These are phyloP conservation scores for Shargacucullia verbasci DNA, from an alignment of 2,888 invertebrate species.

Conservation along the genomic window DNA sequence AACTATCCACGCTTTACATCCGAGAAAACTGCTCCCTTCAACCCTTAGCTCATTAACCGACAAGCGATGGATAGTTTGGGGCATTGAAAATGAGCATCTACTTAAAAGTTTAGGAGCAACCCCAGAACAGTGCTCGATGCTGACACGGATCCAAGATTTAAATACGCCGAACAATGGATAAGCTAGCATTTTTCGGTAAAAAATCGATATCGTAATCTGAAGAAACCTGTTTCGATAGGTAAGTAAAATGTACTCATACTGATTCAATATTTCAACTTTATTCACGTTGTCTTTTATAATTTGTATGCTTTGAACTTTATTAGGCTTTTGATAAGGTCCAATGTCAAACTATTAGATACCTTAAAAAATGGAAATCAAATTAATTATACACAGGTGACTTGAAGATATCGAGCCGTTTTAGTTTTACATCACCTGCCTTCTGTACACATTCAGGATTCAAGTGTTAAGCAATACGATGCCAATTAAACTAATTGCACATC, in stretches of 20 bases:
- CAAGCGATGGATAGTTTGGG: conserved; percentile 51
- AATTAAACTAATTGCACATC: conserved; percentile 62
- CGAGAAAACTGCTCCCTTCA: conserved; percentile 18
- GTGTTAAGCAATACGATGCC: conserved; percentile 34
- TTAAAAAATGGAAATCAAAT: no score
- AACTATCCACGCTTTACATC: conserved; percentile 24
- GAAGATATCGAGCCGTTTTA: no score
- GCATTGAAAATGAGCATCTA: conserved; percentile 65
- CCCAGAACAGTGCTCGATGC: conserved; percentile 29
- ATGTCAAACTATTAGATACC: no score
- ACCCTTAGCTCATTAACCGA: conserved; percentile 54
- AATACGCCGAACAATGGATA: conserved; percentile 33
- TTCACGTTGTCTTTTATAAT: no score
- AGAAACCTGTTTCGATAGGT: no score
- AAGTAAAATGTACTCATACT: no score
- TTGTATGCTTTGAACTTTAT: no score
- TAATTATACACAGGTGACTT: no score
- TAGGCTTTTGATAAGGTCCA: no score
- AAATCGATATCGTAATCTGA: no score
- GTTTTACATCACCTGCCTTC: background rate
- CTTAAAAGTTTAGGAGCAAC: conserved; percentile 56
- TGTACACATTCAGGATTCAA: conserved; percentile 20
- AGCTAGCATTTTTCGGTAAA: conserved; percentile 12
- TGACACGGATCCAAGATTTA: conserved; percentile 43
- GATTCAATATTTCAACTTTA: no score